Base-by-base conservation (phyloP, 2,113 vertebrate genomes). In the Otolemur garnettii region DNA sequence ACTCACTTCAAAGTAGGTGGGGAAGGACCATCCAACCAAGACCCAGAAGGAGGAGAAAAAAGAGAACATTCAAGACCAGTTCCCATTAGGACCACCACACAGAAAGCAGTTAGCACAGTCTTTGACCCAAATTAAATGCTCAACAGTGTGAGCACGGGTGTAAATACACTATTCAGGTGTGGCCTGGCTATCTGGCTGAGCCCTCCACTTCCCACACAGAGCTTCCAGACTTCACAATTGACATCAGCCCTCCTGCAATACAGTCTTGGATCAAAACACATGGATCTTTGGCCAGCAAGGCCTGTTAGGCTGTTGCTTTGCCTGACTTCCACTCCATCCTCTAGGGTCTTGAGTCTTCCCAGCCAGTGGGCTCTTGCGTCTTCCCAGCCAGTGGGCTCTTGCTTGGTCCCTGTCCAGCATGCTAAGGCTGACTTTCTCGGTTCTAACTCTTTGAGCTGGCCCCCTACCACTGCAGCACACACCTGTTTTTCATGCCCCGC, bases 71-170 rank as follows among this genome's bases (percentile, higher is more conserved):
- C 1, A 5, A 45, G 12, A 4, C 2, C 10, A 45, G 26, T 18
- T 8, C 2, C 75, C 8, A 0, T 7, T 3, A 87, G 64, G 22
- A 7, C 12, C 15, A 13, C 0, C 24, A 42, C 8, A 24, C 4
- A 0, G 24, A 15, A 26, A 45, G n/a, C 28, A 1, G 30, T 24
- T 2, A 35, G 6, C 4, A 2, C 4, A 7, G 3, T 33, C 14
- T 21, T n/a, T 42, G 57, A 64, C 38, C 62, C 7, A 0, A 18
- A 11, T 45, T 18, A 7, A 26, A 14, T 33, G 66, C 28, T 90
- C 62, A 15, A 10, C 5, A 7, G 0, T 7, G 4, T 14, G 30
- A 4, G 50, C 10, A 0, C 2, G 22, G 19, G 7, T 64, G 10
- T n/a, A 4, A 38, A 71, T 38, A n/a, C 55, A 42, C 55, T 59